These are phyloP conservation scores for Rallus limicola DNA, from an alignment of 2,113 vertebrate species.

Conservation along the genomic window DNA sequence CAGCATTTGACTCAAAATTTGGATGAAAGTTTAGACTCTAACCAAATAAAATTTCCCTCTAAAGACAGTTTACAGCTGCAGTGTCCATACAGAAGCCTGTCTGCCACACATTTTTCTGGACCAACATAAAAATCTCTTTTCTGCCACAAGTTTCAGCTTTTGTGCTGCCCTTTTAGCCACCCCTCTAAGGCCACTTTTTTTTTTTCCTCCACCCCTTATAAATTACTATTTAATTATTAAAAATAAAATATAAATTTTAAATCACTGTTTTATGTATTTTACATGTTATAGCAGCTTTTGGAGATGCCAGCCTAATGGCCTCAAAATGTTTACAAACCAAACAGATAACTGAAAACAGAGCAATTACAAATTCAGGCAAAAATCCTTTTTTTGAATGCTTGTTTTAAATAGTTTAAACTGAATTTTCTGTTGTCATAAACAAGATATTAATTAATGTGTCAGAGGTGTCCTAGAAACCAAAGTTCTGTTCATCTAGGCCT, in stretches of 20 bases:
- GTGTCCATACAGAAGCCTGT: neutral
- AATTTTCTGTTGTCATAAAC: neutral
- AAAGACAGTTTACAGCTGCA: neutral
- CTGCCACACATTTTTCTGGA: neutral
- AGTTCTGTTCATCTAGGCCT: neutral
- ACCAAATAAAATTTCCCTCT: neutral
- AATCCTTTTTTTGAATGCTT: neutral
- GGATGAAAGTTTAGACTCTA: constrained; percentile 13
- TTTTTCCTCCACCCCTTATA: neutral
- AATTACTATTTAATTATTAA: neutral
- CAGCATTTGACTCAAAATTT: neutral
- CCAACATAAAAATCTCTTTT: neutral
- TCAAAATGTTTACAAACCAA: neutral
- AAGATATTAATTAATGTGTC: neutral
- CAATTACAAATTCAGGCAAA: neutral
- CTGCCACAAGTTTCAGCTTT: neutral
- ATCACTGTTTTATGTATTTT: neutral
- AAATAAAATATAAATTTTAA: neutral
- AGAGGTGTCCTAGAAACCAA: neutral
- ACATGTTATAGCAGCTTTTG: neutral
- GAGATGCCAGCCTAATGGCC: neutral
- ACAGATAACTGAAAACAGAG: neutral
- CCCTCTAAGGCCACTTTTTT: fast-evolving
- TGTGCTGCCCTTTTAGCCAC: neutral
- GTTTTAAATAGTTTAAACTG: neutral